These are phyloP conservation scores for Mastomys natalensis DNA, from an alignment of 2,113 vertebrate species.

Conservation along the genomic window DNA sequence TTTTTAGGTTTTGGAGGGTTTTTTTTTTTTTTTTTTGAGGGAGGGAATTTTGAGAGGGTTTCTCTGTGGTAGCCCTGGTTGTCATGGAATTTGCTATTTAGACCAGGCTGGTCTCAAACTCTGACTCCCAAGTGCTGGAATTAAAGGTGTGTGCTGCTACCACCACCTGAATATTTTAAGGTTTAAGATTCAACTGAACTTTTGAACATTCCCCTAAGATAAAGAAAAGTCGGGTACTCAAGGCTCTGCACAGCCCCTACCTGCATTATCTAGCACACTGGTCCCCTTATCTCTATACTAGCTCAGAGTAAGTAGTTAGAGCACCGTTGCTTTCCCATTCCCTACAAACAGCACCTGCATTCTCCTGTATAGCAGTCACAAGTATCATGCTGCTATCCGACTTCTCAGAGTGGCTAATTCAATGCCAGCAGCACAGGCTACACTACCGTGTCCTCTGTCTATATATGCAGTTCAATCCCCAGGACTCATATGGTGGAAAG, in stretches of 20 bases:
- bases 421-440: rapidly evolving
- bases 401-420: not conserved
- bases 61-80: not conserved
- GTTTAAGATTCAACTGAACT: not conserved
- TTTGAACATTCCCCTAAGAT: not conserved
- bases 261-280: too few species aligned
- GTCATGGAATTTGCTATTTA: not conserved
- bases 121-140: not conserved
- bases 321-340: too few species aligned
- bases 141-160: not conserved
- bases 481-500: not conserved
- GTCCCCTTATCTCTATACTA: rapidly evolving
- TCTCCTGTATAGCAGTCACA: not conserved
- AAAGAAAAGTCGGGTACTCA: not conserved
- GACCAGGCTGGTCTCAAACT: not conserved
- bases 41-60: not conserved
- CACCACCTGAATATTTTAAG: not conserved
- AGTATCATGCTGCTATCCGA: not conserved
- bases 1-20: too few species aligned
- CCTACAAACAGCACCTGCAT: not conserved
- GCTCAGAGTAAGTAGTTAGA: not conserved
- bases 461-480: not conserved
- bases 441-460: not conserved
- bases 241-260: not conserved
- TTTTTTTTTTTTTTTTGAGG: too few species aligned